Conservation (phyloP, 2,113 vertebrate species). For the Penelope pileata region DNA sequence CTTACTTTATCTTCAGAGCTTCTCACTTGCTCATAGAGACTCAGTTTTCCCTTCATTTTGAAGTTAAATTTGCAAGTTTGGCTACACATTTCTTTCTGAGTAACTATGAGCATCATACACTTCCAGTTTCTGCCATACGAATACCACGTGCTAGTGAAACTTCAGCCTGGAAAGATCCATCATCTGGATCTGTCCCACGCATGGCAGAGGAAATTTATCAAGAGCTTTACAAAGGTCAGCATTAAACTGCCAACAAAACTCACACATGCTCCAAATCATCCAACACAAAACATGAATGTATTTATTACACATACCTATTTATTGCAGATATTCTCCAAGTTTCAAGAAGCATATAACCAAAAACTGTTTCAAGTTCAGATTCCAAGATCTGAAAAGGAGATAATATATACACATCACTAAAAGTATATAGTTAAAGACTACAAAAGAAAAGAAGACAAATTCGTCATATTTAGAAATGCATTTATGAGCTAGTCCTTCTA, state of each 20-base stretch:
- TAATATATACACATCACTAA: background rate
- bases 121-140: background rate
- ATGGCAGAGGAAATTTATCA: background rate
- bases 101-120: background rate
- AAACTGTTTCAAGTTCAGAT: background rate
- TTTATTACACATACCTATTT: slow-evolving; percentile 2
- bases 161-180: background rate
- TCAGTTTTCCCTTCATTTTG: background rate
- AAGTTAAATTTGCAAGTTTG: background rate
- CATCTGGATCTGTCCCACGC: background rate
- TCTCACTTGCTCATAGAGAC: background rate
- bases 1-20: background rate
- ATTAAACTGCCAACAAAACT: slow-evolving; percentile 20
- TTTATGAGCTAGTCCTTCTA: background rate
- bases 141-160: background rate
- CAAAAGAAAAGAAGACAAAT: background rate
- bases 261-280: background rate
- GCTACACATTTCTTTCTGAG: background rate
- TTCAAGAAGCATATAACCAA: background rate
- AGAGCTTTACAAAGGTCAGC: background rate
- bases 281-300: background rate
- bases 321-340: background rate
- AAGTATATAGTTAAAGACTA: background rate
- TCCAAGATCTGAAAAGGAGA: slow-evolving; percentile 33
- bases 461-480: background rate